Conservation (phyloP, 2,888 invertebrate genomes). For the Habroteleia sp. region DNA sequence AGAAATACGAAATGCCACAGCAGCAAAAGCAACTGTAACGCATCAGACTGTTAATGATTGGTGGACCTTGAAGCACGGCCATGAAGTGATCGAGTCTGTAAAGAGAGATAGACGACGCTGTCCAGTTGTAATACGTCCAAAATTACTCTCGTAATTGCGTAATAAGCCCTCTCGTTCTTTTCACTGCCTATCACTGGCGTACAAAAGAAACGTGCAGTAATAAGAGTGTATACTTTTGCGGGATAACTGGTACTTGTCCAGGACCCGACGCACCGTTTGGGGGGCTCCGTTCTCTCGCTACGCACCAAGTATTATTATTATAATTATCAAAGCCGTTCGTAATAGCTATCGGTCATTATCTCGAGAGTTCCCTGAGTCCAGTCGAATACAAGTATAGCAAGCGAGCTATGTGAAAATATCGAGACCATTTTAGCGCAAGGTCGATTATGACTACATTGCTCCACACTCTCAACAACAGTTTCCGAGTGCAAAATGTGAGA, state of each 20-base stretch:
- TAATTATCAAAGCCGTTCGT: slow-evolving; percentile 74
- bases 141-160: slow-evolving; percentile 78
- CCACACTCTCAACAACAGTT: slow-evolving; percentile 49
- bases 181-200: slow-evolving; percentile 64
- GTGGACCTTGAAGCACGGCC: slow-evolving; percentile 51
- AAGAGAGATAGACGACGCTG: slow-evolving; percentile 64
- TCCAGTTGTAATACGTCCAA: slow-evolving; percentile 71
- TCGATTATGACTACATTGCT: slow-evolving; percentile 72
- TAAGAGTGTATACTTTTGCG: slow-evolving; percentile 72
- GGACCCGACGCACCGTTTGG: slow-evolving; percentile 55
- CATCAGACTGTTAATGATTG: slow-evolving; percentile 45
- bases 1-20: slow-evolving; percentile 3
- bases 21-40: slow-evolving; percentile 25
- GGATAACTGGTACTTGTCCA: slow-evolving; percentile 64
- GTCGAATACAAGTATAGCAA: slow-evolving; percentile 67
- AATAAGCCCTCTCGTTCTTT: slow-evolving; percentile 73
- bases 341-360: slow-evolving; percentile 68
- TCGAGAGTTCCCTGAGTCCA: slow-evolving; percentile 56
- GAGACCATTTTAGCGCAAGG: slow-evolving; percentile 70
- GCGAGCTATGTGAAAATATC: slow-evolving; percentile 72
- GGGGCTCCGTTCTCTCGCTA: slow-evolving; percentile 49
- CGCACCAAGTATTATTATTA: slow-evolving; percentile 73
- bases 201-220: slow-evolving; percentile 70
- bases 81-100: slow-evolving; percentile 46
- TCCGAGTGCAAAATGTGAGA: slow-evolving; percentile 40